Evolutionary conservation across 2,113 vertebrate species (phyloP), one percentile per base, ranked within the genome.

Genomic region (Ceyx margarethae): DNA sequence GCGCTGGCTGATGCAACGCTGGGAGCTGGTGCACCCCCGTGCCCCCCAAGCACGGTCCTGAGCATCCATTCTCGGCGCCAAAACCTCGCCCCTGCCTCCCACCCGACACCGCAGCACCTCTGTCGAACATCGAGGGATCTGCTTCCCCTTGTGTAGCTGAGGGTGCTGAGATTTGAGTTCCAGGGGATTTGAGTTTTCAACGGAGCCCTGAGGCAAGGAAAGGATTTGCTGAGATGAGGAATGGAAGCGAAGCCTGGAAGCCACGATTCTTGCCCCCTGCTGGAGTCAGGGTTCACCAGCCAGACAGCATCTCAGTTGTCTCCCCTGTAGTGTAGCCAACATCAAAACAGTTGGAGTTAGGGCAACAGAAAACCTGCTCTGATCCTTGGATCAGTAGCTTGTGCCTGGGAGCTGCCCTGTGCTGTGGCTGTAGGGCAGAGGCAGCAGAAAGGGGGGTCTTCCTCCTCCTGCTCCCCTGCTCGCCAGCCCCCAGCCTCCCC

Each of bases 341-440:
- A 23, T 2, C 15, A 40, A 15, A 15, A 11, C 35, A 7, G 25
- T 16, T 19, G 6, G 0, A n/a, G 15, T 35, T 5, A 26, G 18
- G 45, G 13, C 64, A 77, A 13, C 37, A 57, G 12, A 45, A 82
- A 28, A 6, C 28, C 33, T 15, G 6, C 22, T 66, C 9, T 8
- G 20, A 13, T 8, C 21, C 37, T 33, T 46, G 2, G 1, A 5
- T 4, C 0, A 0, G 15, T 9, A 56, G 14, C 13, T 33, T 2
- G 0, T 4, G 10, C 15, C 40, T 60, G 43, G 40, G 40, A 75
- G 31, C 11, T 81, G n/a, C 28, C 58, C 61, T 28, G 3, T 3
- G 67, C 5, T 8, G 61, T 31, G 66, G 19, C 48, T 67, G 26
- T 8, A 35, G 45, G 74, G 17, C 51, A 60, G 40, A 62, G 29